Evolutionary conservation across 1,140 invertebrate species (phyloP).

Genomic region (Hestina assimilis): DNA sequence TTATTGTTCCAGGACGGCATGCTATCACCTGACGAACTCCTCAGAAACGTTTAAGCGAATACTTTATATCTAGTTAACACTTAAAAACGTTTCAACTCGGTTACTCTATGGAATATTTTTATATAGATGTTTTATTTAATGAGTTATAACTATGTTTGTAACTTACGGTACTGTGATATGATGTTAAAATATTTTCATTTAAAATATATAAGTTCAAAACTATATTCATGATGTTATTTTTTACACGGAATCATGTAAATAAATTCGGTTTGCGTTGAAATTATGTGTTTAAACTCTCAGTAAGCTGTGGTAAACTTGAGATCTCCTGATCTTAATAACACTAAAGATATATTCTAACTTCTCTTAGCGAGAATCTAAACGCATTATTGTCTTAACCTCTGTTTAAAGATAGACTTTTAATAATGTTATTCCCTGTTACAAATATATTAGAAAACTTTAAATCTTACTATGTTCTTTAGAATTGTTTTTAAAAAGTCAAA

Average conservation of each 20-base stretch:
- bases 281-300: slow-evolving; percentile 11
- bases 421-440: slow-evolving; percentile 3
- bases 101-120: slow-evolving; percentile 50
- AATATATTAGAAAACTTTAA: slow-evolving; percentile 1
- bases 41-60: slow-evolving; percentile 60
- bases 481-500: slow-evolving; percentile 10
- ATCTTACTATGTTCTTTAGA: slow-evolving; percentile 6
- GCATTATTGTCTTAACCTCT: slow-evolving; percentile 24
- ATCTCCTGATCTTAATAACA: background rate
- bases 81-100: slow-evolving; percentile 44
- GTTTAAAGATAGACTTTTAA: background rate
- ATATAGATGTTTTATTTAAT: slow-evolving; percentile 51
- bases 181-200: slow-evolving; percentile 27
- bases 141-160: slow-evolving; percentile 42
- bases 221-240: slow-evolving; percentile 1
- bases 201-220: slow-evolving; percentile 18
- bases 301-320: background rate
- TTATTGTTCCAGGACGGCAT: slow-evolving; percentile 59
- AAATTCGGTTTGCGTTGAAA: background rate
- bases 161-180: slow-evolving; percentile 69
- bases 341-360: background rate
- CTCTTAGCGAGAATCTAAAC: slow-evolving; percentile 3
- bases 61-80: slow-evolving; percentile 40
- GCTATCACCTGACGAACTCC: slow-evolving; percentile 65
- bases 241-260: slow-evolving; percentile 12